Conservation (phyloP, 2,888 invertebrate species). For the Torymus auratus region DNA sequence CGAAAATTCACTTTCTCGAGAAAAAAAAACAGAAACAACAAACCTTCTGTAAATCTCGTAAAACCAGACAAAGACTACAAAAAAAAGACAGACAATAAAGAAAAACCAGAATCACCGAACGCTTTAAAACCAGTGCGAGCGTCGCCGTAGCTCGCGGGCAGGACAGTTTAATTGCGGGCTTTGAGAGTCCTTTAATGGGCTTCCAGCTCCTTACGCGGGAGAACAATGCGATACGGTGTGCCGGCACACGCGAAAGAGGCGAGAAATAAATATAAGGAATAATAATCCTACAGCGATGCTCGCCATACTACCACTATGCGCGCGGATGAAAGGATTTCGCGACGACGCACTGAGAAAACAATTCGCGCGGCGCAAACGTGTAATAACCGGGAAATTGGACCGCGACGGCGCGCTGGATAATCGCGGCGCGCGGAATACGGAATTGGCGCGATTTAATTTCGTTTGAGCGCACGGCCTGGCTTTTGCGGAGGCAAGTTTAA, state of each 20-base stretch:
- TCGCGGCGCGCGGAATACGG: background rate
- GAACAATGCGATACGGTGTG: conserved; percentile 1
- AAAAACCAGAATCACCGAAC: too few species aligned
- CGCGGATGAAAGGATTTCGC: conserved; percentile 19
- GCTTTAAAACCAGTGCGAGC: too few species aligned
- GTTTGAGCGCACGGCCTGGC: background rate
- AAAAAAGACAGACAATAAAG: too few species aligned
- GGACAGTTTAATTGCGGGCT: conserved; percentile 15
- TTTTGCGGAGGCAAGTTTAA: too few species aligned
- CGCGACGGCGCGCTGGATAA: background rate
- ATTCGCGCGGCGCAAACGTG: background rate
- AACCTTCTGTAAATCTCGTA: too few species aligned
- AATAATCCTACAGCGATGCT: conserved; percentile 14
- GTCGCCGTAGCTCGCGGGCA: too few species aligned
- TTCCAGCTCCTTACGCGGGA: background rate
- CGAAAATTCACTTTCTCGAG: too few species aligned
- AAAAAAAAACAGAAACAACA: too few species aligned
- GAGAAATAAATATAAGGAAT: conserved; percentile 31
- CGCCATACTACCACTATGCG: background rate
- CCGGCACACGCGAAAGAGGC: conserved; percentile 9
- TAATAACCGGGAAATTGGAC: background rate
- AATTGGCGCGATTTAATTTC: conserved; percentile 2
- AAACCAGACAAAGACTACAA: too few species aligned
- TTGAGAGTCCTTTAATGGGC: conserved; percentile 20
- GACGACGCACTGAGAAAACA: conserved; percentile 21